phyloP scores from a whole-genome alignment of 2,888 invertebrate genomes.

The Coenonympha arcania region DNA sequence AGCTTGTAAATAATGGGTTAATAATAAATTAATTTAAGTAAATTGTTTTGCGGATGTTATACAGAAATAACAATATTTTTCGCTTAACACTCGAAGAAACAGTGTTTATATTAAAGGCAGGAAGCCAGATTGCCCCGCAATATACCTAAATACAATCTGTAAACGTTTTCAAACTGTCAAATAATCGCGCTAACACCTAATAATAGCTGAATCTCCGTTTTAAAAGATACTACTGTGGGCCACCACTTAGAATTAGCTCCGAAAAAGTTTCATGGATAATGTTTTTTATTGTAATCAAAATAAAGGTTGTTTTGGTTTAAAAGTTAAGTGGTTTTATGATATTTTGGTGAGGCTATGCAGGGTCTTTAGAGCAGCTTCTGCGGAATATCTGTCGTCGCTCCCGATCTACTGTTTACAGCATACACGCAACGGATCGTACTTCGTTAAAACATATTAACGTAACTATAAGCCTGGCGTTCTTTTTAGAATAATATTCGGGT shows the following conservation, averaged over 20 bases:
- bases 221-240: constrained; percentile 62
- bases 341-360: constrained; percentile 51
- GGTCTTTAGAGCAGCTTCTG: constrained; percentile 64
- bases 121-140: constrained; percentile 71
- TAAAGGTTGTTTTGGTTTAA: constrained; percentile 39
- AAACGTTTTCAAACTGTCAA: constrained; percentile 75
- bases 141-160: constrained; percentile 56
- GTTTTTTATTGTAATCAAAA: constrained; percentile 16
- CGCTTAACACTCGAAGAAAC: constrained; percentile 51
- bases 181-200: constrained; percentile 71
- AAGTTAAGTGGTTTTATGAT: constrained; percentile 45
- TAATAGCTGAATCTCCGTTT: constrained; percentile 65
- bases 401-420: constrained; percentile 60
- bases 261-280: constrained; percentile 19
- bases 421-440: constrained; percentile 45
- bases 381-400: constrained; percentile 56
- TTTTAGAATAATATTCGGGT: constrained; percentile 28
- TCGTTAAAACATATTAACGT: constrained; percentile 49
- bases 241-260: constrained; percentile 44
- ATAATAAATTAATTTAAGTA: constrained; percentile 29
- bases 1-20: too few relatives aligned
- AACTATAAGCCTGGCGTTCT: constrained; percentile 31
- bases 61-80: constrained; percentile 50
- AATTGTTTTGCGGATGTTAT: constrained; percentile 47
- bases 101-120: constrained; percentile 66